phyloP scores from a whole-genome alignment of 2,888 invertebrate species.

The Conops quadrifasciatus region DNA sequence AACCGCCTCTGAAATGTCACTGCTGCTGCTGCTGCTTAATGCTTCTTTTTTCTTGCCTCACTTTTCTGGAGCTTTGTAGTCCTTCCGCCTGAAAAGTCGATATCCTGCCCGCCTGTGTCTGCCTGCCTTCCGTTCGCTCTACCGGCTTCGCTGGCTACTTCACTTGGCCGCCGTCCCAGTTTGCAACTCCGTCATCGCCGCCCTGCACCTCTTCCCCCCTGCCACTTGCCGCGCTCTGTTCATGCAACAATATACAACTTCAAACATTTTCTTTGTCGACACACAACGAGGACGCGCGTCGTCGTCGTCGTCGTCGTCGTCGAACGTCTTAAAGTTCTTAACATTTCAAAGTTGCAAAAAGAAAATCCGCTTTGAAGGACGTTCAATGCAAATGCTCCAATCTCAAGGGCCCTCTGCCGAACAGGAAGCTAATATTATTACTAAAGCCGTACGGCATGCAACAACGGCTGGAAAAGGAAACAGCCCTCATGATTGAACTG shows the following conservation, averaged over 20 bases:
- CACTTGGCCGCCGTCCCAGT: background rate
- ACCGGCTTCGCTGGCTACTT: background rate
- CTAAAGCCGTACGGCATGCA: constrained; percentile 51
- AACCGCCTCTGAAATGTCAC: too few relatives aligned
- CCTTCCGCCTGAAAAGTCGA: constrained; percentile 14
- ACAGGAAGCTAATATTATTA: constrained; percentile 54
- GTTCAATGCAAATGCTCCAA: constrained; percentile 48
- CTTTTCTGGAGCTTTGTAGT: background rate
- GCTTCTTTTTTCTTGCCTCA: background rate
- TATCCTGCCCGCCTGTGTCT: constrained; percentile 13
- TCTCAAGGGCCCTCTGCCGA: constrained; percentile 44
- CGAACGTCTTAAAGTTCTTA: constrained; percentile 15
- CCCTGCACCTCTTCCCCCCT: background rate
- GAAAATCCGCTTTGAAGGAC: constrained; percentile 24
- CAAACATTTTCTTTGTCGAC: constrained; percentile 11
- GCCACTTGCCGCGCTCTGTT: background rate
- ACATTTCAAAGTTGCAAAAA: constrained; percentile 11
- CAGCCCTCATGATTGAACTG: background rate
- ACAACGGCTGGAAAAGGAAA: too few relatives aligned
- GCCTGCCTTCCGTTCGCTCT: background rate
- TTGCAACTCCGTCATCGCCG: background rate
- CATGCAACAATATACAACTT: background rate
- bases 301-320: background rate
- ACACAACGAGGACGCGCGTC: constrained; percentile 13
- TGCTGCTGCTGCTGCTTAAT: too few relatives aligned